phyloP scores from a whole-genome alignment of 1,140 invertebrate genomes.

The Aleiodes sp. region DNA sequence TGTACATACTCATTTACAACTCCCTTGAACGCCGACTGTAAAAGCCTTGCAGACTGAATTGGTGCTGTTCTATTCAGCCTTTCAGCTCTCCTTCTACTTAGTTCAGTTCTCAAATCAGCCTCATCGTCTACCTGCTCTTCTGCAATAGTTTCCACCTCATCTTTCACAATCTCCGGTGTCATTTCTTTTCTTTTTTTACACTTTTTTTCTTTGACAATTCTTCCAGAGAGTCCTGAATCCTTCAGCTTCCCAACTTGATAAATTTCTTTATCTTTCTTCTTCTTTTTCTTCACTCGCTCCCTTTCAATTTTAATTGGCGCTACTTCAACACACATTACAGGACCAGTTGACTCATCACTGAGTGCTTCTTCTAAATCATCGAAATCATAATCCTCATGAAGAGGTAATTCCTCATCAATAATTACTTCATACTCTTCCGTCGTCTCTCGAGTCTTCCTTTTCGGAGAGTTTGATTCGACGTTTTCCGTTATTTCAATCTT shows the following conservation, averaged over 20 bases:
- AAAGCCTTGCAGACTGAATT: conserved; percentile 58
- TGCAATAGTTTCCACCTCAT: conserved; percentile 39
- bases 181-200: conserved; percentile 50
- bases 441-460: conserved; percentile 33
- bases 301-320: conserved; percentile 46
- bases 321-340: conserved; percentile 36
- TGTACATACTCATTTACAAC: conserved; percentile 61
- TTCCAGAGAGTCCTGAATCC: conserved; percentile 52
- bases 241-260: conserved; percentile 59
- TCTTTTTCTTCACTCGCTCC: conserved; percentile 54
- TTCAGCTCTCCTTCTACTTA: conserved; percentile 59
- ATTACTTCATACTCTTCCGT: conserved; percentile 32
- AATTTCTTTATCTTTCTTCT: conserved; percentile 60
- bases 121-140: conserved; percentile 59
- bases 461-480: conserved; percentile 27
- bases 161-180: conserved; percentile 31
- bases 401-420: conserved; percentile 39
- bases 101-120: conserved; percentile 54
- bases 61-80: conserved; percentile 53
- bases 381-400: conserved; percentile 47
- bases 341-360: background rate
- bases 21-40: conserved; percentile 63
- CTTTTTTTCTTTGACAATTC: conserved; percentile 59
- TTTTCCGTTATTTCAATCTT: conserved; percentile 29
- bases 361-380: conserved; percentile 37